Percentiles rank a stretch among this genome's conserved stretches.
phyloP scores from a whole-genome alignment of 2,797 vertebrate species.

The Naso thynnoides region DNA sequence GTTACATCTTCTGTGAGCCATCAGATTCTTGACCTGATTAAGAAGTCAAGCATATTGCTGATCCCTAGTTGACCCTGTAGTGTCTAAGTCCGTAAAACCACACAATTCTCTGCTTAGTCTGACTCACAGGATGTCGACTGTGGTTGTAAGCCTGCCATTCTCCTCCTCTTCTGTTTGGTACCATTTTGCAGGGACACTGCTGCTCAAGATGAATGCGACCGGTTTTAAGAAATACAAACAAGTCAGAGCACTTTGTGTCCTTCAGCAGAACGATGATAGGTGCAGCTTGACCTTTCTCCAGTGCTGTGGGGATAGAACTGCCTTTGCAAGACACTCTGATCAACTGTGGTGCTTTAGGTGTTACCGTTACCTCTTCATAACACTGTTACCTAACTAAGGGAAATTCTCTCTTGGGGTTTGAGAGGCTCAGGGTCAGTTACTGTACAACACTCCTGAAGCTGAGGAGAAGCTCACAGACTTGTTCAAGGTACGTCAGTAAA shows the following conservation, averaged over 20 bases:
- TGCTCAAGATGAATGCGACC: too few relatives aligned
- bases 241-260: too few relatives aligned
- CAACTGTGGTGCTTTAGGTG: background rate
- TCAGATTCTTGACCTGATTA: background rate
- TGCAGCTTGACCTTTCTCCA: too few relatives aligned
- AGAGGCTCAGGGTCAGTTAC: constrained; percentile 21
- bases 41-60: background rate
- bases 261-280: too few relatives aligned
- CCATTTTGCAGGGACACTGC: too few relatives aligned
- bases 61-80: background rate
- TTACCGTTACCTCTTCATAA: background rate
- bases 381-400: background rate
- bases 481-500: background rate
- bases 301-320: too few relatives aligned
- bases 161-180: too few relatives aligned
- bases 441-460: constrained; percentile 7
- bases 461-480: constrained; percentile 16
- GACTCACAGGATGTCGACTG: too few relatives aligned
- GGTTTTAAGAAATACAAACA: too few relatives aligned
- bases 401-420: background rate
- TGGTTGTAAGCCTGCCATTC: too few relatives aligned
- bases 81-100: background rate
- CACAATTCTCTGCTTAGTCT: too few relatives aligned
- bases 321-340: background rate
- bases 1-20: background rate